A percentile compares a stretch with the other conserved stretches of the same genome.
phyloP scores from a whole-genome alignment of 2,888 invertebrate genomes.

The Monopis laevigella region DNA sequence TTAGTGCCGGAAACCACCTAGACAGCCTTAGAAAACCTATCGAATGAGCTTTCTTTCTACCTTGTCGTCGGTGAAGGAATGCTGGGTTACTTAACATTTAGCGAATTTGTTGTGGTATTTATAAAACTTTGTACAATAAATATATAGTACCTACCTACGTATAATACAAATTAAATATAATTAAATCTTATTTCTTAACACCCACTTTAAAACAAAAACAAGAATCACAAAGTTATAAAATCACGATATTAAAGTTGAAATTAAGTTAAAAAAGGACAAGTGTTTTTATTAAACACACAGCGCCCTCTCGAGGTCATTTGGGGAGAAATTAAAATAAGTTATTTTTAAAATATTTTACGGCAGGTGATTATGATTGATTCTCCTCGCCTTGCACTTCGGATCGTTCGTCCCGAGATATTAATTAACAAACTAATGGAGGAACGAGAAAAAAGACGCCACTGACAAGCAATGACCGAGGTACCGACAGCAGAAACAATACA shows the following conservation, averaged over 20 bases:
- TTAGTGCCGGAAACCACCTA: too few relatives aligned
- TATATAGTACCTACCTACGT: too few relatives aligned
- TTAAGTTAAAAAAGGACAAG: too few relatives aligned
- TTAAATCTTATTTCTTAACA: too few relatives aligned
- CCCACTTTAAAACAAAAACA: too few relatives aligned
- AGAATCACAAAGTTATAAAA: neutral
- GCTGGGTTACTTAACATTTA: too few relatives aligned
- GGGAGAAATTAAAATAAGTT: constrained; percentile 12
- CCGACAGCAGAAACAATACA: constrained; percentile 23
- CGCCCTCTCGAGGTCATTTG: neutral
- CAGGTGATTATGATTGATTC: constrained; percentile 59
- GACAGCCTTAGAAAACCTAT: too few relatives aligned
- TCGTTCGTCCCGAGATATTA: constrained; percentile 40
- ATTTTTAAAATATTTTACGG: constrained; percentile 35
- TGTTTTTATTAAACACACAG: constrained; percentile 4
- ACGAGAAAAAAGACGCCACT: constrained; percentile 36
- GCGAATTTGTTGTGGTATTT: too few relatives aligned
- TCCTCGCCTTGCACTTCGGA: constrained; percentile 28
- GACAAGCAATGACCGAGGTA: constrained; percentile 39
- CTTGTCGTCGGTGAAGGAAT: too few relatives aligned
- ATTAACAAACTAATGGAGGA: constrained; percentile 60
- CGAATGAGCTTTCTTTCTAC: too few relatives aligned
- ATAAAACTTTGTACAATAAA: too few relatives aligned
- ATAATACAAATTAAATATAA: too few relatives aligned
- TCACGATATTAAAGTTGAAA: neutral